Conservation (phyloP, 2,113 vertebrate genomes). For the Pristiophorus japonicus region DNA sequence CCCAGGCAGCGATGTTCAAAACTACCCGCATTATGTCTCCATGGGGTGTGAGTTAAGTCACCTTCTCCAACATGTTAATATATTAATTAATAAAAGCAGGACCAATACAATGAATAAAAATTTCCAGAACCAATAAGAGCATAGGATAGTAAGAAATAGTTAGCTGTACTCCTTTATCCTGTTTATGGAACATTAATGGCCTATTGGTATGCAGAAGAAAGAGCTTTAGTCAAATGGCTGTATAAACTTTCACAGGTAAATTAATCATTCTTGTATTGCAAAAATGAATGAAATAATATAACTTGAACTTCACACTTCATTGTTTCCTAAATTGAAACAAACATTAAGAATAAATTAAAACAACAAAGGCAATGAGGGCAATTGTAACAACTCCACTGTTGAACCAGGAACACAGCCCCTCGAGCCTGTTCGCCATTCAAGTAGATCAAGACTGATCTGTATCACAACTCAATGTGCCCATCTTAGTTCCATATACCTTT, state of each 20-base stretch:
- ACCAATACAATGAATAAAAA: background rate
- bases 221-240: no score
- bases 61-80: background rate
- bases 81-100: background rate
- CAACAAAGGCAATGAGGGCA: background rate
- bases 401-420: background rate
- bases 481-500: background rate
- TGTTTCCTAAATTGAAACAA: background rate
- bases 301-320: background rate
- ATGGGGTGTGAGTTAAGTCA: background rate
- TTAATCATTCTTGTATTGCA: no score
- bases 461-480: background rate
- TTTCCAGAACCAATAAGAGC: background rate
- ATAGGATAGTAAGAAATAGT: no score
- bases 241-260: no score
- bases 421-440: background rate
- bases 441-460: background rate
- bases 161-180: background rate
- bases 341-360: background rate
- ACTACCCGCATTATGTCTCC: background rate
- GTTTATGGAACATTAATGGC: background rate
- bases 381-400: background rate
- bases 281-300: no score
- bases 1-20: background rate
- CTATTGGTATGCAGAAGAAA: no score